These are phyloP conservation scores for Pocillopora meandrina DNA, from an alignment of 92 coral and sea anemone species.

Conservation along the genomic window DNA sequence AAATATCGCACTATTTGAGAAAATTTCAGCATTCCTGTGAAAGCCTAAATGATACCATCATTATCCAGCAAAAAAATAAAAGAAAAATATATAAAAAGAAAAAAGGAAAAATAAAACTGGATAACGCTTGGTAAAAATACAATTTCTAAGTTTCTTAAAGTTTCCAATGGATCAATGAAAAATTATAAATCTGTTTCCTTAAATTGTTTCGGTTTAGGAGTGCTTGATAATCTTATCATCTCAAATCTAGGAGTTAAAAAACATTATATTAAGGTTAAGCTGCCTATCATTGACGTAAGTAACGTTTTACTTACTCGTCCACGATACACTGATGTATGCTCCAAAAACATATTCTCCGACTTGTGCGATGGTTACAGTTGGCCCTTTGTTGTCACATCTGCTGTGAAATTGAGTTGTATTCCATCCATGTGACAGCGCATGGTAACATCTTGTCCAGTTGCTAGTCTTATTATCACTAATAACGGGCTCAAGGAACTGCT, in stretches of 20 bases:
- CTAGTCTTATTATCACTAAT: not conserved
- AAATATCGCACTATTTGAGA: too few relatives aligned
- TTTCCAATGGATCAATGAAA: too few relatives aligned
- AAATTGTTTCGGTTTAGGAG: too few relatives aligned
- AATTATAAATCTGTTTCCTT: too few relatives aligned
- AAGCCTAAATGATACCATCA: too few relatives aligned
- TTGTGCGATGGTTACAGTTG: not conserved
- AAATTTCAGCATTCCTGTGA: too few relatives aligned
- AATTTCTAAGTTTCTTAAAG: too few relatives aligned
- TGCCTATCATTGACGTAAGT: not conserved
- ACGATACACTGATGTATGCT: not conserved
- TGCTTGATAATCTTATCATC: not conserved
- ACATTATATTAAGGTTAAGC: not conserved
- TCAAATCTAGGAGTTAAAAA: not conserved
- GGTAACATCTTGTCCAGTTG: conserved; percentile 1
- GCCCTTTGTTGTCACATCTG: not conserved
- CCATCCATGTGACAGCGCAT: not conserved
- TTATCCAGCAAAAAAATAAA: too few relatives aligned
- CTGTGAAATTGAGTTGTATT: not conserved
- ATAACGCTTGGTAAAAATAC: too few relatives aligned
- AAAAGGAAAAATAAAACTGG: too few relatives aligned
- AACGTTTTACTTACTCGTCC: not conserved
- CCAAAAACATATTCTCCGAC: conserved; percentile 11
- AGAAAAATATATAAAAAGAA: too few relatives aligned
- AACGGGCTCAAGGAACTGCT: conserved; percentile 13